These are phyloP conservation scores for Parasteatoda tepidariorum DNA, from an alignment of 1,140 invertebrate genomes.

Conservation along the genomic window DNA sequence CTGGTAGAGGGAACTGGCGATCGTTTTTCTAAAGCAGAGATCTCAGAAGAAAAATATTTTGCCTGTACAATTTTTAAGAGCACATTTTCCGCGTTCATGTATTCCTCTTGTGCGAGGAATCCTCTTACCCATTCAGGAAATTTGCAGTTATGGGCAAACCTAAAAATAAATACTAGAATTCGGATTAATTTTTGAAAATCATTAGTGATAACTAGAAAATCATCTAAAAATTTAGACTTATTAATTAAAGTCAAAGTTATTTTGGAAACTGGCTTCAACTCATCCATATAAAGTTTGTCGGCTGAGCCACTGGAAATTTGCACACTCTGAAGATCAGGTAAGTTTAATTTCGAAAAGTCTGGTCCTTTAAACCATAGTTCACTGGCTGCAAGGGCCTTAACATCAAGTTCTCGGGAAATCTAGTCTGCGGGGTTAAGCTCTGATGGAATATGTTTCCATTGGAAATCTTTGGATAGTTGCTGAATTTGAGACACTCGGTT, in stretches of 20 bases:
- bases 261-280: background rate
- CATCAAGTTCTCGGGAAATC: background rate
- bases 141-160: background rate
- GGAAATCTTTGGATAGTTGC: background rate
- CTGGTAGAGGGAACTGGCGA: background rate
- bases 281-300: background rate
- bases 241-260: background rate
- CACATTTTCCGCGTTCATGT: background rate
- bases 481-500: constrained; percentile 68
- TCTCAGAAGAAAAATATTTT: background rate
- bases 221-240: constrained; percentile 4
- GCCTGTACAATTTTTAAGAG: background rate
- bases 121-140: background rate
- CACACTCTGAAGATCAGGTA: background rate
- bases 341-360: background rate
- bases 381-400: background rate
- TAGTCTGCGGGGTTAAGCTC: background rate
- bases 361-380: background rate
- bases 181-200: background rate
- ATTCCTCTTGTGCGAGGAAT: background rate
- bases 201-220: background rate
- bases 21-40: background rate
- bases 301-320: background rate
- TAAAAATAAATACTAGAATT: constrained; percentile 1
- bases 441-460: background rate